A percentile compares a stretch with the other conserved stretches of the same genome.
Evolutionary conservation across 2,113 vertebrate genomes (phyloP).

Genomic region (Centropristis striata): DNA sequence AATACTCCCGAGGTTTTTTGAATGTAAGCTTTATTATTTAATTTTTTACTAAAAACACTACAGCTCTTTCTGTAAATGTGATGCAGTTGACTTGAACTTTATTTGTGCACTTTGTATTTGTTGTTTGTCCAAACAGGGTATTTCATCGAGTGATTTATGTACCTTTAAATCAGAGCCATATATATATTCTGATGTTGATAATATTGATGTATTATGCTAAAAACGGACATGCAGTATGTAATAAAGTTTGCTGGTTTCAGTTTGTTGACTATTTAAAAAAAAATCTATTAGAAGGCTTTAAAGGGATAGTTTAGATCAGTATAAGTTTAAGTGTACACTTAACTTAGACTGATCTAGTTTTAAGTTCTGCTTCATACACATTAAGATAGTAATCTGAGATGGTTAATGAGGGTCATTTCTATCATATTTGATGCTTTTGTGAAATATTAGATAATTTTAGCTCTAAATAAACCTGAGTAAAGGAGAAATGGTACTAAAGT

Average conservation of each 20-base stretch:
- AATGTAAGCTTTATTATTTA: conserved; percentile 74
- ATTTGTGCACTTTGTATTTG: conserved; percentile 78
- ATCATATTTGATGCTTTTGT: background rate
- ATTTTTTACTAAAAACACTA: conserved; percentile 24
- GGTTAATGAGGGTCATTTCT: background rate
- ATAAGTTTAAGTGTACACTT: too few species aligned
- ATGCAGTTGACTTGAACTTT: conserved; percentile 70
- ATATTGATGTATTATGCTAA: conserved; percentile 70
- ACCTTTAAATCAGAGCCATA: conserved; percentile 78
- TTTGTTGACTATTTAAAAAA: background rate
- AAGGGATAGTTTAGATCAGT: background rate
- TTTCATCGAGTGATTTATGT: conserved; percentile 72
- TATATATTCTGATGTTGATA: conserved; percentile 72
- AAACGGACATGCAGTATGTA: conserved; percentile 77
- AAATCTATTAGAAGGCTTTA: background rate
- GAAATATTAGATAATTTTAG: background rate
- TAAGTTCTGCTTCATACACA: too few species aligned
- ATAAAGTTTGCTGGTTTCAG: conserved; percentile 72
- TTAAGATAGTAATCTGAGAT: background rate
- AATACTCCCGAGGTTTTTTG: conserved; percentile 60
- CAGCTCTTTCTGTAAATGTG: conserved; percentile 62
- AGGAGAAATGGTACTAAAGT: background rate
- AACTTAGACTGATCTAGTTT: too few species aligned
- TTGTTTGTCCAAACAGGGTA: conserved; percentile 78
- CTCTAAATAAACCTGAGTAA: background rate